A percentile compares a stretch with the other conserved stretches of the same genome.
Conservation (phyloP, 35 echinoderm and acorn worm species). For the Acanthaster planci region DNA sequence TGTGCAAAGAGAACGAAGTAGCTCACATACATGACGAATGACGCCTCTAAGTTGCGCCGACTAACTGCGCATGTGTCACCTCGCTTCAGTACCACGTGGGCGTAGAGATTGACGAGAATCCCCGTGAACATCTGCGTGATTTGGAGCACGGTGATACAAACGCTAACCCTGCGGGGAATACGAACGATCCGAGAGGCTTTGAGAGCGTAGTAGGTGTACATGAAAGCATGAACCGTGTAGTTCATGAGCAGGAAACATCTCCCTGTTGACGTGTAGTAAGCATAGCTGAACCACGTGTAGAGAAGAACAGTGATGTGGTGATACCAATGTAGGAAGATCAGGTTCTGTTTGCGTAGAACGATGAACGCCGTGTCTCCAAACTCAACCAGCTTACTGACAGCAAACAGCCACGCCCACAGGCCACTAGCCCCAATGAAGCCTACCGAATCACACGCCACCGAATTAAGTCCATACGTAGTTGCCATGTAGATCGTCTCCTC, state of each 20-base stretch:
- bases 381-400: slow-evolving; percentile 79
- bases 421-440: slow-evolving; percentile 77
- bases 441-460: slow-evolving; percentile 81
- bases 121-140: slow-evolving; percentile 79
- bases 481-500: slow-evolving; percentile 71
- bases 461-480: slow-evolving; percentile 66
- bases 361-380: slow-evolving; percentile 90
- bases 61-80: slow-evolving; percentile 60
- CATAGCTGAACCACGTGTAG: slow-evolving; percentile 91
- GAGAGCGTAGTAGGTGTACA: slow-evolving; percentile 89
- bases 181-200: slow-evolving; percentile 60
- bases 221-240: slow-evolving; percentile 83
- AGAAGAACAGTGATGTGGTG: slow-evolving; percentile 87
- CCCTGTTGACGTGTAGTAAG: slow-evolving; percentile 64
- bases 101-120: slow-evolving; percentile 66
- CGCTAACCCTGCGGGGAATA: slow-evolving; percentile 74
- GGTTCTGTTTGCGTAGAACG: slow-evolving; percentile 77
- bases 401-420: slow-evolving; percentile 87
- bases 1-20: slow-evolving; percentile 73
- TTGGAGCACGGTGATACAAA: slow-evolving; percentile 72
- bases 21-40: slow-evolving; percentile 78
- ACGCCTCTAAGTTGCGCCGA: slow-evolving; percentile 42
- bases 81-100: slow-evolving; percentile 49
- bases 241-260: slow-evolving; percentile 88
- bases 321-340: slow-evolving; percentile 95